Evolutionary conservation across 1,140 invertebrate species (phyloP).

Genomic region (Microvelia longipes): DNA sequence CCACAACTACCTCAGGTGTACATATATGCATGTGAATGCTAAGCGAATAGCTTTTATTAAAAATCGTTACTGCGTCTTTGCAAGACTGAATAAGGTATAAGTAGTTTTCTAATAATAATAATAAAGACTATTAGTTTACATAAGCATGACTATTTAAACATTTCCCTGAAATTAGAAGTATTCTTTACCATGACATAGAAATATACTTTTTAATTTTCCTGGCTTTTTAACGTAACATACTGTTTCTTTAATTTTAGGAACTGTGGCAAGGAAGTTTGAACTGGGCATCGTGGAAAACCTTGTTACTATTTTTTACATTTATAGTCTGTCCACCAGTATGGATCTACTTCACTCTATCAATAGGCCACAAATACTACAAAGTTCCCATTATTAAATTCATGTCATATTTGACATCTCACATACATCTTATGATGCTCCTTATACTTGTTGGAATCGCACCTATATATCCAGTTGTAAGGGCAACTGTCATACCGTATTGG

Average conservation of each 20-base stretch:
- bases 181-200: too few relatives aligned
- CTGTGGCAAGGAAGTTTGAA: constrained; percentile 88
- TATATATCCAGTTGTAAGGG: constrained; percentile 60
- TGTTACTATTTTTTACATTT: constrained; percentile 80
- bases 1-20: too few relatives aligned
- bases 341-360: constrained; percentile 87
- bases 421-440: constrained; percentile 89
- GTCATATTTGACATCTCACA: constrained; percentile 95
- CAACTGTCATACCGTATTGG: constrained; percentile 44
- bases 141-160: too few relatives aligned
- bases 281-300: constrained; percentile 88
- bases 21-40: too few relatives aligned
- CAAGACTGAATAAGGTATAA: too few relatives aligned
- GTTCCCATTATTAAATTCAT: constrained; percentile 98
- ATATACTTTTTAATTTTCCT: too few relatives aligned
- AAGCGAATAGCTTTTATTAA: too few relatives aligned
- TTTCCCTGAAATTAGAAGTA: too few relatives aligned
- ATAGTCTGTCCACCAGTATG: constrained; percentile 88
- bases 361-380: constrained; percentile 89
- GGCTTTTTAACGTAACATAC: too few relatives aligned
- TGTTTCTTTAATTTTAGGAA: constrained; percentile 69
- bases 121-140: too few relatives aligned
- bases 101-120: too few relatives aligned
- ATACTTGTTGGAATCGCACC: constrained; percentile 81
- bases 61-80: too few relatives aligned